Percentiles rank a stretch among this genome's conserved stretches.
phyloP scores from a whole-genome alignment of 2,113 vertebrate genomes.

The Mellivora capensis region DNA sequence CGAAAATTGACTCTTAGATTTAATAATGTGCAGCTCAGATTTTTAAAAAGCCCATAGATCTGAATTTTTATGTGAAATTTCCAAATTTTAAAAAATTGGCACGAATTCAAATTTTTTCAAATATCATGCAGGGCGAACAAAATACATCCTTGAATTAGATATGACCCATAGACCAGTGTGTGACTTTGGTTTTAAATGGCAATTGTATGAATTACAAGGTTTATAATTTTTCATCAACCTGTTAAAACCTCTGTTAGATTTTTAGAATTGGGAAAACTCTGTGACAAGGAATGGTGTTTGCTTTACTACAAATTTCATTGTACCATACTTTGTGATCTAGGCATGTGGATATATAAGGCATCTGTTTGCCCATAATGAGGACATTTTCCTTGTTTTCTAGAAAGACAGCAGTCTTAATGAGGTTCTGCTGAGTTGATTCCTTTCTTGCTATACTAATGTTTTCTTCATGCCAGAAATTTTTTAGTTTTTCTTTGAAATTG shows the following conservation, averaged over 20 bases:
- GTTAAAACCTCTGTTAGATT: neutral
- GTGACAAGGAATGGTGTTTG: neutral
- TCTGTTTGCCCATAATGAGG: neutral
- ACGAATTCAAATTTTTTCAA: neutral
- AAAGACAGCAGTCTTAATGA: neutral
- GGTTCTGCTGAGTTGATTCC: neutral
- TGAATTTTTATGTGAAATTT: neutral
- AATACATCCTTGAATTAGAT: neutral
- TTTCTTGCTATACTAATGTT: neutral
- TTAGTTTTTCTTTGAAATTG: neutral
- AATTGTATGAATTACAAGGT: neutral
- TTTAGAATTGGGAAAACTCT: neutral
- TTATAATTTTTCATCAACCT: neutral
- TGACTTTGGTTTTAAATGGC: neutral
- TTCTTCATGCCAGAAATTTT: neutral
- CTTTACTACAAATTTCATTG: neutral
- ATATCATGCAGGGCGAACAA: neutral
- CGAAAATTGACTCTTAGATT: neutral
- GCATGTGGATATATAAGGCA: neutral
- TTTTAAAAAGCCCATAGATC: neutral
- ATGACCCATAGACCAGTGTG: neutral
- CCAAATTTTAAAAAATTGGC: neutral
- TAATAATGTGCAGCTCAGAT: neutral
- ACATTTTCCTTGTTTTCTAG: neutral
- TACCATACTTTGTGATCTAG: neutral